Conservation (phyloP, 2,888 invertebrate genomes). For the Aleiodes testaceus region DNA sequence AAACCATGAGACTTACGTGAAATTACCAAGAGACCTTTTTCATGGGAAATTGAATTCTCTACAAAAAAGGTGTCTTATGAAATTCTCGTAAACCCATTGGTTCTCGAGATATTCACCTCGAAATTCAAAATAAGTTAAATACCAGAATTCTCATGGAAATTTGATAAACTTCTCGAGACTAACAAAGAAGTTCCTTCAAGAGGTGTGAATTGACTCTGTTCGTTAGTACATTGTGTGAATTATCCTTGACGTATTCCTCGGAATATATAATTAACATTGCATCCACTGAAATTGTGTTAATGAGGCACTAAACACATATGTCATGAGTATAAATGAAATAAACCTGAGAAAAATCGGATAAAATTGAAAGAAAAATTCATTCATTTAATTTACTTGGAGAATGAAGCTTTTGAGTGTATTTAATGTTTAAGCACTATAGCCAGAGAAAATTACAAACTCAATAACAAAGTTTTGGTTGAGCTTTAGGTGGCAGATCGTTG, state of each 20-base stretch:
- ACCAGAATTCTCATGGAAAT: no score
- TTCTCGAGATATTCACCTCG: no score
- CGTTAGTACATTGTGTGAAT: conserved; percentile 51
- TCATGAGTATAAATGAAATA: conserved; percentile 26
- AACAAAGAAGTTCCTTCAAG: conserved; percentile 9
- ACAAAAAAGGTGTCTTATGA: no score
- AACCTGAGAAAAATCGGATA: background rate
- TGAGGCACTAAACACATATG: conserved; percentile 27
- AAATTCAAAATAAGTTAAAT: no score
- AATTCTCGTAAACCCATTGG: no score
- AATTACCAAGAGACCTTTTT: no score
- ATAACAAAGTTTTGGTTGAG: conserved; percentile 40
- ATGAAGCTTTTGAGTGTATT: conserved; percentile 18
- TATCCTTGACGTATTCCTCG: conserved; percentile 48
- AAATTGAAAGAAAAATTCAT: background rate
- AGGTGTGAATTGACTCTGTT: conserved; percentile 48
- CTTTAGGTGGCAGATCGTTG: conserved; percentile 39
- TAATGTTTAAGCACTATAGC: background rate
- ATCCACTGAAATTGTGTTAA: conserved; percentile 50
- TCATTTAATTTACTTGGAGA: background rate
- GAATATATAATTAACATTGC: no score
- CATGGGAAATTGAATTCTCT: no score
- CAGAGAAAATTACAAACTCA: conserved; percentile 39
- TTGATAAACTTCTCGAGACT: no score
- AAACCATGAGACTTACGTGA: no score